phyloP scores from a whole-genome alignment of 2,888 invertebrate species.

The Siphlonurus alternatus region DNA sequence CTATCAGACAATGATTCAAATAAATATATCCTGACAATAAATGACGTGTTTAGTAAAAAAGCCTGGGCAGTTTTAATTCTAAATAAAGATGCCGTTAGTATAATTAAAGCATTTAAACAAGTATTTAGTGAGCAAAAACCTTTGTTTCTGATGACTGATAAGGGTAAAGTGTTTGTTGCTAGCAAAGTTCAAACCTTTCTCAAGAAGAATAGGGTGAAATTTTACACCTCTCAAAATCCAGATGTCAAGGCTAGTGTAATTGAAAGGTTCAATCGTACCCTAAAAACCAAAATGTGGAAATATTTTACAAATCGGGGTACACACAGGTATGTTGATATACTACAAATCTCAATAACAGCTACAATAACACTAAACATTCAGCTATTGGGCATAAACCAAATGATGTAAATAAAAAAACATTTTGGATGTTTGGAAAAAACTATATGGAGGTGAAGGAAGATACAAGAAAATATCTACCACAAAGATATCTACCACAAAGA shows the following conservation, averaged over 20 bases:
- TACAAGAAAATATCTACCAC: too few species aligned
- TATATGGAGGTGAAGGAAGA: not conserved
- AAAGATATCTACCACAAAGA: too few species aligned
- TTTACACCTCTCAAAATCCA: conserved; percentile 17
- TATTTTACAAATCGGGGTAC: conserved; percentile 18
- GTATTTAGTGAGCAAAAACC: too few species aligned
- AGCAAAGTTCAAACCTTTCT: conserved; percentile 11
- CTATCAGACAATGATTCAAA: too few species aligned
- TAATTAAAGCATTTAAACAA: too few species aligned
- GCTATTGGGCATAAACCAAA: conserved; percentile 4
- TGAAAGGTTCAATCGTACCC: conserved; percentile 20
- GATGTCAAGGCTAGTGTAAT: conserved; percentile 20
- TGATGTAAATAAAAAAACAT: conserved; percentile 8
- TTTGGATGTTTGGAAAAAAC: conserved; percentile 5
- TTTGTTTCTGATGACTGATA: too few species aligned
- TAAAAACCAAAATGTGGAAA: conserved; percentile 19
- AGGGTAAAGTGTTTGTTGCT: conserved; percentile 17
- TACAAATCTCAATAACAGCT: conserved; percentile 16
- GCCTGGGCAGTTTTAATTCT: too few species aligned
- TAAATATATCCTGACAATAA: too few species aligned
- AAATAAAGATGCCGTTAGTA: too few species aligned
- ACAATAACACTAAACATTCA: conserved; percentile 17
- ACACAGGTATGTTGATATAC: conserved; percentile 17
- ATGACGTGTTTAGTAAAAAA: too few species aligned
- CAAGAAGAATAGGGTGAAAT: conserved; percentile 13